These are phyloP conservation scores for Lepilemur ruficaudatus DNA, from an alignment of 2,797 vertebrate genomes.

Conservation along the genomic window DNA sequence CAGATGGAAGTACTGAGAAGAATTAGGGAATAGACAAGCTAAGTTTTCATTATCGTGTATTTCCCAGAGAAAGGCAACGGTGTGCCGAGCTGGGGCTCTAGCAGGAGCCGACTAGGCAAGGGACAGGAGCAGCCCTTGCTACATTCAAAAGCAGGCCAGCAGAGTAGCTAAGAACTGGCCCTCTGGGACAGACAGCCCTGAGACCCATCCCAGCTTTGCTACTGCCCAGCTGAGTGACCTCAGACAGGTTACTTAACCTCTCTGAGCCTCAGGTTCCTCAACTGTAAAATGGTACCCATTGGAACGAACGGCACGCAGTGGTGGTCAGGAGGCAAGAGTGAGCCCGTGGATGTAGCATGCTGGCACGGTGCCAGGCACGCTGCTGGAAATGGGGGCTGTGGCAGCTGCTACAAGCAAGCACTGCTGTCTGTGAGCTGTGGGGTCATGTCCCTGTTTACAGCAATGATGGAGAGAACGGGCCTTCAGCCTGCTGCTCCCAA, in stretches of 20 bases:
- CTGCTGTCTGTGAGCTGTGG: background rate
- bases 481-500: background rate
- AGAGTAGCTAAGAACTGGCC: background rate
- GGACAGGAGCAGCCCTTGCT: background rate
- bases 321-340: background rate
- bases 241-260: background rate
- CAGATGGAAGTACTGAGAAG: background rate
- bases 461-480: background rate
- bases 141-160: background rate
- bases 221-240: background rate
- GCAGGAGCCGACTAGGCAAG: accelerated
- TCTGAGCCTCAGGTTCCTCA: background rate
- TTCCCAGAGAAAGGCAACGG: background rate
- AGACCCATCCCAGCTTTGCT: background rate
- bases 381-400: accelerated
- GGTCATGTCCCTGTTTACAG: background rate
- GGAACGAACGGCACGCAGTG: background rate
- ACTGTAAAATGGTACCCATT: background rate
- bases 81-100: background rate
- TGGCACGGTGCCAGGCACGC: background rate
- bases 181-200: background rate
- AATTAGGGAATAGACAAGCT: background rate
- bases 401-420: background rate
- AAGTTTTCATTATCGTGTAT: background rate
- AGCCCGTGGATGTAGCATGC: accelerated